Evolutionary conservation across 1,140 invertebrate genomes (phyloP).

Genomic region (Mylabris phalerata): DNA sequence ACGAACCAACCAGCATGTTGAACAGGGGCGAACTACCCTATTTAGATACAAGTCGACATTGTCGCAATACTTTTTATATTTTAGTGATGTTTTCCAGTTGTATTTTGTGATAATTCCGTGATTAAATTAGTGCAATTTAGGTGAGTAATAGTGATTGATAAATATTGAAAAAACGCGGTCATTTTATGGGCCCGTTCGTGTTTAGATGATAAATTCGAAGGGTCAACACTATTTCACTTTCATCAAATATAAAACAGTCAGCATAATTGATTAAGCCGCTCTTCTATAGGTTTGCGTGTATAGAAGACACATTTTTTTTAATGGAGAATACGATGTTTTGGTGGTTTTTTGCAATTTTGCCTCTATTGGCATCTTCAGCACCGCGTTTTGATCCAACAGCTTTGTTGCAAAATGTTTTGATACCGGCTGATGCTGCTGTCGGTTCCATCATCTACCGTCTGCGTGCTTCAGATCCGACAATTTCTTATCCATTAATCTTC

Average conservation of each 20-base stretch:
- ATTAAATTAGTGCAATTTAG: neutral
- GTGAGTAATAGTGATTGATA: neutral
- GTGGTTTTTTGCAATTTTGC: constrained; percentile 16
- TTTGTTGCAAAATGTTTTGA: constrained; percentile 68
- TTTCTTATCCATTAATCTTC: constrained; percentile 78
- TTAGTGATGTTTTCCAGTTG: constrained; percentile 3
- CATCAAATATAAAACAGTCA: neutral
- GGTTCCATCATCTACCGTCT: constrained; percentile 79
- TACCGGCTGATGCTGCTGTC: constrained; percentile 73
- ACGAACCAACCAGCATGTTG: constrained; percentile 6
- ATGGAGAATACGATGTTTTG: constrained; percentile 16
- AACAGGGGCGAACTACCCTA: constrained; percentile 7
- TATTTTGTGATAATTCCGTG: neutral
- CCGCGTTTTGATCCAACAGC: constrained; percentile 76
- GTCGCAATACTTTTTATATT: neutral
- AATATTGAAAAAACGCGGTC: neutral
- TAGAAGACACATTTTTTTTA: neutral
- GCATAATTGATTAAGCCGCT: neutral
- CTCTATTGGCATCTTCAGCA: constrained; percentile 38
- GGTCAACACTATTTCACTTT: neutral
- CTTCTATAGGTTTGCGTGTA: constrained; percentile 11
- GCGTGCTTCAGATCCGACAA: constrained; percentile 77
- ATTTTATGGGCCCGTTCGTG: neutral
- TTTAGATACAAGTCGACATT: neutral
- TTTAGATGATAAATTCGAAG: neutral